Conservation (phyloP, 2,888 invertebrate genomes). For the Melinopterus prodromus region DNA sequence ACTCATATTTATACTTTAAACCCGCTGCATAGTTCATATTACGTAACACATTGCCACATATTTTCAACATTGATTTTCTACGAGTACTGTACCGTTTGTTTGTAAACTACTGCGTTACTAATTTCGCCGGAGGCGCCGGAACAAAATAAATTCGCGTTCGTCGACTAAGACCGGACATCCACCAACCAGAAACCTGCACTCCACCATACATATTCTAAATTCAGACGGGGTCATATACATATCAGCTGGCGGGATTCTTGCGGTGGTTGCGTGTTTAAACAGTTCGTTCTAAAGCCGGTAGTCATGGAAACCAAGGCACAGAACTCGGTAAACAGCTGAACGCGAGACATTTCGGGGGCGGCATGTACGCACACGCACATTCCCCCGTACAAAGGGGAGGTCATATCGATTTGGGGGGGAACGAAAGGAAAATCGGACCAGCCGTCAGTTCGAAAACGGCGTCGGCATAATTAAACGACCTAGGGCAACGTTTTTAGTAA, state of each 20-base stretch:
- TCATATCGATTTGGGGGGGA: background rate
- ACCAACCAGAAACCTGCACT: background rate
- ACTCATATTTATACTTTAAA: too few relatives aligned
- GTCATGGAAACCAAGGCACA: conserved; percentile 30
- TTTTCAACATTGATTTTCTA: too few relatives aligned
- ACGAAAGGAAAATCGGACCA: conserved; percentile 14
- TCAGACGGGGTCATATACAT: background rate
- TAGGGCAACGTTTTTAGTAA: conserved; percentile 36
- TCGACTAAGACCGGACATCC: too few relatives aligned
- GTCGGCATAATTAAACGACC: conserved; percentile 37
- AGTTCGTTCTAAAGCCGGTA: conserved; percentile 30
- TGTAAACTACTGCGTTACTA: too few relatives aligned
- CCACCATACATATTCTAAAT: background rate
- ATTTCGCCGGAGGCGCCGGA: too few relatives aligned
- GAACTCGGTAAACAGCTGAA: conserved; percentile 33
- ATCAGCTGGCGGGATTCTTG: background rate
- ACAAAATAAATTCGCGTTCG: too few relatives aligned
- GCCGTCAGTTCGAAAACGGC: background rate
- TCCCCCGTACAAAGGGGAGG: background rate
- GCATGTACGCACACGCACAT: background rate
- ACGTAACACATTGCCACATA: too few relatives aligned
- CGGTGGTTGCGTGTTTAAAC: conserved; percentile 12
- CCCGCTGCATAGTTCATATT: too few relatives aligned
- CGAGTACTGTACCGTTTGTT: too few relatives aligned
- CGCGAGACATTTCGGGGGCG: conserved; percentile 15